These are phyloP conservation scores for Orthochromis indermauri DNA, from an alignment of 2,113 vertebrate genomes.

Conservation along the genomic window DNA sequence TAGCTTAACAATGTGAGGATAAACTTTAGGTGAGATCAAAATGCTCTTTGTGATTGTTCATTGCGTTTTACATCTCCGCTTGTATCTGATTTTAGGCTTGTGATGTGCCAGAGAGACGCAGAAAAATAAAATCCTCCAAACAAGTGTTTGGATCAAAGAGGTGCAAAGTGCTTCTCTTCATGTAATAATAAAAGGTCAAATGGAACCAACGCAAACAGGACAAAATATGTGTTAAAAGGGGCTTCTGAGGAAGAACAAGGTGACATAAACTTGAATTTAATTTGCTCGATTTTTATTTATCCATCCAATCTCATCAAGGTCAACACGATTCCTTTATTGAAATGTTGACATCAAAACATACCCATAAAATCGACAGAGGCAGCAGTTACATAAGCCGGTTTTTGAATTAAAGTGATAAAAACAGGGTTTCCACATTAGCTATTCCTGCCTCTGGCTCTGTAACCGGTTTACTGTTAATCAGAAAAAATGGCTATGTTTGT, in stretches of 20 bases:
- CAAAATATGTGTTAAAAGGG: background rate
- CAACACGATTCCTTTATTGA: background rate
- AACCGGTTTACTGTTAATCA: background rate
- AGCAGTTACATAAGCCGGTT: background rate
- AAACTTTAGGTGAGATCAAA: background rate
- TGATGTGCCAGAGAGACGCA: background rate
- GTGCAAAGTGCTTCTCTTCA: background rate
- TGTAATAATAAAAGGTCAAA: background rate
- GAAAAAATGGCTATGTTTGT: background rate
- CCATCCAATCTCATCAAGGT: background rate
- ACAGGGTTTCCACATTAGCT: background rate
- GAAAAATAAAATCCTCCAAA: background rate
- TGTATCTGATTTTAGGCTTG: background rate
- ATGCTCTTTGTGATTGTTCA: background rate
- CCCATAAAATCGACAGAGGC: background rate
- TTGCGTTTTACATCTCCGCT: background rate
- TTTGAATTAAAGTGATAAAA: background rate
- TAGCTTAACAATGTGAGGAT: background rate
- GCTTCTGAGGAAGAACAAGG: background rate
- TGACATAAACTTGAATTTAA: background rate
- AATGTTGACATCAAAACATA: background rate
- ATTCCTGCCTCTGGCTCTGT: background rate
- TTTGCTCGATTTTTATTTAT: background rate
- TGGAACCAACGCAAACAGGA: background rate
- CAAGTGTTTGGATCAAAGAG: background rate